These are phyloP conservation scores for Heliothis virescens DNA, from an alignment of 1,140 invertebrate species.

Conservation along the genomic window DNA sequence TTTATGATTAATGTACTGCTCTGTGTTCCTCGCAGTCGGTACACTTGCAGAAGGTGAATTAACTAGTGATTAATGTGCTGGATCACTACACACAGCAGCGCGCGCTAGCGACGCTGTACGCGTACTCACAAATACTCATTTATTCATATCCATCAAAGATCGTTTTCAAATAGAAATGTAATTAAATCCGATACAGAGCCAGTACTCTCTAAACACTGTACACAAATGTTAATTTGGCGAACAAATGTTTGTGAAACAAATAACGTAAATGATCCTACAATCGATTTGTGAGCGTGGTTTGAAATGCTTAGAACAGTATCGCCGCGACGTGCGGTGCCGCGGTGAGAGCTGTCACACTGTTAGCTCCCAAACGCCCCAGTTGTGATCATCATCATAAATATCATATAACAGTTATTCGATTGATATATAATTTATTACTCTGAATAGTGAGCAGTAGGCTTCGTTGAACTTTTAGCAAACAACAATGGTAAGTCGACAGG, in stretches of 20 bases:
- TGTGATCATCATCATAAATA: no score
- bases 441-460: no score
- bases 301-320: no score
- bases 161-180: constrained; percentile 1
- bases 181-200: not conserved
- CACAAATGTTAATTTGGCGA: not conserved
- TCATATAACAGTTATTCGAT: no score
- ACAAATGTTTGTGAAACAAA: not conserved
- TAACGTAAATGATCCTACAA: not conserved
- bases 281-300: no score
- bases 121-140: not conserved
- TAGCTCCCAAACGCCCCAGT: no score
- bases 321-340: no score
- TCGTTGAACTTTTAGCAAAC: no score
- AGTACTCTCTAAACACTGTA: not conserved
- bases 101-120: not conserved
- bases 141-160: not conserved
- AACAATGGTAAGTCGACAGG: no score
- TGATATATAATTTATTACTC: no score
- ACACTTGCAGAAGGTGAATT: not conserved
- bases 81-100: not conserved
- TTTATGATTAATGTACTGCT: constrained; percentile 30
- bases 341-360: no score
- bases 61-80: not conserved
- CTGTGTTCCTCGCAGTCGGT: not conserved